Evolutionary conservation across 2,888 invertebrate genomes (phyloP).

Genomic region (Hyles lineata): DNA sequence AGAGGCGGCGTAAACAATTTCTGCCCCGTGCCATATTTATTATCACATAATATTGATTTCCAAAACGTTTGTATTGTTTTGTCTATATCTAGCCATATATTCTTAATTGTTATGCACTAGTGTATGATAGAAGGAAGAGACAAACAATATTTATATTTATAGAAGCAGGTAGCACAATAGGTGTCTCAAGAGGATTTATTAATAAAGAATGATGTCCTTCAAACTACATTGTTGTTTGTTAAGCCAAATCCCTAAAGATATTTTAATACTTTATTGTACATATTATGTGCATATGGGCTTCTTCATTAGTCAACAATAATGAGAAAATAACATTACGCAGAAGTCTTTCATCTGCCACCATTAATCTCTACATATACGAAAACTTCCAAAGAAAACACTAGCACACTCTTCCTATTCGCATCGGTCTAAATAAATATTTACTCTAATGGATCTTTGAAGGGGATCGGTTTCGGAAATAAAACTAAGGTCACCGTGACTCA

Average conservation of each 20-base stretch:
- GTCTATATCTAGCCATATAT: too few species aligned
- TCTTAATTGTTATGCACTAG: too few species aligned
- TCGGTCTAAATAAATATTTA: constrained; percentile 51
- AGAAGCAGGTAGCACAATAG: neutral
- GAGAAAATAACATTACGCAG: constrained; percentile 20
- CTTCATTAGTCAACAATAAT: constrained; percentile 12
- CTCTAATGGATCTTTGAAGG: constrained; percentile 41
- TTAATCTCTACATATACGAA: constrained; percentile 33
- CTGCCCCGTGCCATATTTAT: too few species aligned
- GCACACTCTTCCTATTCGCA: constrained; percentile 50
- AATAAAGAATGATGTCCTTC: neutral
- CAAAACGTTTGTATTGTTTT: too few species aligned
- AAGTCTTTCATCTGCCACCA: constrained; percentile 26
- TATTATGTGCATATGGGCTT: neutral
- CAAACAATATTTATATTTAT: neutral
- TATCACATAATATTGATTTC: too few species aligned
- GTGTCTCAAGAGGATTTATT: neutral
- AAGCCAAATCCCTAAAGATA: constrained; percentile 1
- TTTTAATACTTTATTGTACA: neutral
- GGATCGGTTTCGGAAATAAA: constrained; percentile 40
- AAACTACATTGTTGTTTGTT: constrained; percentile 9
- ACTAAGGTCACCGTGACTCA: constrained; percentile 37
- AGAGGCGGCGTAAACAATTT: too few species aligned
- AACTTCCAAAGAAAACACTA: constrained; percentile 53
- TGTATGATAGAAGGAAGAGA: too few species aligned